phyloP scores from a whole-genome alignment of 2,888 invertebrate species.

The Melikaiella ostensackeni region DNA sequence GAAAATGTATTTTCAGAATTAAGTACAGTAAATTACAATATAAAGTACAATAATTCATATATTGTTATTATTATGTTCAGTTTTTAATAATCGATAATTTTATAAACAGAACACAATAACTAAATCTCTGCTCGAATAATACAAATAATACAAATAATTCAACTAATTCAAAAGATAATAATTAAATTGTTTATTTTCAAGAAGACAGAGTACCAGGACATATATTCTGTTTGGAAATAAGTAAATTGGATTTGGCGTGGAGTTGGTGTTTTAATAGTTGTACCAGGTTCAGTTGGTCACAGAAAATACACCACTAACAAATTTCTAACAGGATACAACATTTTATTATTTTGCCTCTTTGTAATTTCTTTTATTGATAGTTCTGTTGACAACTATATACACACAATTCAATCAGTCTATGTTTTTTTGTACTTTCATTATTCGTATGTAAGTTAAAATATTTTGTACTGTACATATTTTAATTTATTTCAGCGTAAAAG shows the following conservation, averaged over 20 bases:
- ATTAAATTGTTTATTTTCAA: no score
- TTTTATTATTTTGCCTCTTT: slow-evolving; percentile 24
- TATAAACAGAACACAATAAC: no score
- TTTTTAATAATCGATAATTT: no score
- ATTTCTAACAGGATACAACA: slow-evolving; percentile 26
- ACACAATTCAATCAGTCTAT: background rate
- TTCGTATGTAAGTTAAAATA: background rate
- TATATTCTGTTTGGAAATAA: slow-evolving; percentile 38
- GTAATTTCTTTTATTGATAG: background rate
- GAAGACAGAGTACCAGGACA: slow-evolving; percentile 20
- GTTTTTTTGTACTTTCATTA: background rate
- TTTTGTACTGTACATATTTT: no score
- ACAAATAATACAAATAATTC: no score
- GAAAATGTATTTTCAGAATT: no score
- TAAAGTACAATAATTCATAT: no score
- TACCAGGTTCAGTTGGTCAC: slow-evolving; percentile 1
- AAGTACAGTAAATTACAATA: no score
- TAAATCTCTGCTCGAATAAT: no score
- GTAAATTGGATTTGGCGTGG: slow-evolving; percentile 37
- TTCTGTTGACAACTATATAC: background rate
- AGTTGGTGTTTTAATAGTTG: slow-evolving; percentile 26
- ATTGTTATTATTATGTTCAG: no score
- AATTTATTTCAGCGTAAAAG: background rate
- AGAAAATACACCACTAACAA: slow-evolving; percentile 30
- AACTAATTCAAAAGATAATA: no score